Evolutionary conservation across 2,888 invertebrate genomes (phyloP), one percentile per base, ranked within the genome.

Genomic region (Eurois occulta): DNA sequence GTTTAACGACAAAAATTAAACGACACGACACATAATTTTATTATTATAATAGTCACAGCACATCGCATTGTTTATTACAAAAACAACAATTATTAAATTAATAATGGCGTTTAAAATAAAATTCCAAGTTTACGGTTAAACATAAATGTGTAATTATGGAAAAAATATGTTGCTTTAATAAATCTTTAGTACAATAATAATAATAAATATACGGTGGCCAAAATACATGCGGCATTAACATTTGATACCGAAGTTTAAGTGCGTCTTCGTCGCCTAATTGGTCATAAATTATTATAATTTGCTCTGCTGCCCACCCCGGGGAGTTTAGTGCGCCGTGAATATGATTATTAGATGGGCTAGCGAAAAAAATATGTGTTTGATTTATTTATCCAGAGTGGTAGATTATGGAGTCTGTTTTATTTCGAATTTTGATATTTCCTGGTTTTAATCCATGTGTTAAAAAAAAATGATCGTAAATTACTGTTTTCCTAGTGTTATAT

Each of bases 271-370:
- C 81, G 78, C 86, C 91, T 95, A 95, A 94, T 94, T 94, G 95
- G 93, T 91, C 91, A 88, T 95, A 94, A 95, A 94, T 95, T 95
- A 95, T 92, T 85, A 93, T 94, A 94, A 95, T 95, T 92, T 91
- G 93, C 92, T 91, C 88, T 83, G 88, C 90, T 92, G 91, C 92
- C 90, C 91, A 93, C 92, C 93, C 91, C 86, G 86, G 85, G 81
- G 84, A 82, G 87, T 89, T 91, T 88, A 90, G 87, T 88, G 87
- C 86, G 83, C 87, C 89, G 88, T 88, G 91, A 90, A 92, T 92
- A 89, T 91, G 90, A 91, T 90, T 91, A 92, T 92, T 89, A 90
- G 88, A 89, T 80, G 83, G 86, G 82, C 85, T 91, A 87, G 87
- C 90, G 89, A 90, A 89, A 91, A 90, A 90, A 88, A 88, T 84